Evolutionary conservation across 2,797 vertebrate species (phyloP), one percentile per base, ranked within the genome.

Genomic region (Bovichtus variegatus): DNA sequence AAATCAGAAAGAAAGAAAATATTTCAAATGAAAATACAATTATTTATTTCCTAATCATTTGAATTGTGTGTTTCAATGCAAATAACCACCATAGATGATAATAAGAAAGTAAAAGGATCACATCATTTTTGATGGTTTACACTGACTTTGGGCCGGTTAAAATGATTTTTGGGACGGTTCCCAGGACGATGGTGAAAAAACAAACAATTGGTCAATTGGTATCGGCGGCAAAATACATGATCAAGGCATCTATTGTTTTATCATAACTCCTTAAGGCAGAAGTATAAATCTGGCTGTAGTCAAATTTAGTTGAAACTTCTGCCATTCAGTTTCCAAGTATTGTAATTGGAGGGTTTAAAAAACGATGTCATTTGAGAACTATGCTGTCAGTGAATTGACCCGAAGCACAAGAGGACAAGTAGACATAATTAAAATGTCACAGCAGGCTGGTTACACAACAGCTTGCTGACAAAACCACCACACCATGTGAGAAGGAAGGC

Each of bases 381-480:
- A 19, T 25, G 38, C 68, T 76, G 81, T 83, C 74, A 76, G 71
- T 41, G 74, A 69, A 55, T 40, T 87, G 81, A 88, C 86, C 79
- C 57, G 1, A 6, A 76, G 47, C 55, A 29, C 41, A 43, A 57
- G 76, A 67, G n/a, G 71, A 80, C 36, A 59, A 31, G 80, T 21
- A 67, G 34, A 79, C 73, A 63, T 81, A 86, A 86, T 89, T 84
- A 80, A 86, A 87, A 47, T 83, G 81, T 87, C 82, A 87, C 75
- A 82, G 80, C 71, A 68, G 69, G 46, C 75, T 77, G 73, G 54
- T 83, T 81, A 69, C 76, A 67, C 49, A 43, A 70, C 63, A 74
- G 43, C 13, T n/a, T 21, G 47, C 63, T 64, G 77, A 85, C 69
- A 83, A 60, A 79, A 61, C 58, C 61, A 74, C 58, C 57, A 49